Base-by-base conservation (phyloP, 2,113 vertebrate genomes). In the Ammodramus savannarum region DNA sequence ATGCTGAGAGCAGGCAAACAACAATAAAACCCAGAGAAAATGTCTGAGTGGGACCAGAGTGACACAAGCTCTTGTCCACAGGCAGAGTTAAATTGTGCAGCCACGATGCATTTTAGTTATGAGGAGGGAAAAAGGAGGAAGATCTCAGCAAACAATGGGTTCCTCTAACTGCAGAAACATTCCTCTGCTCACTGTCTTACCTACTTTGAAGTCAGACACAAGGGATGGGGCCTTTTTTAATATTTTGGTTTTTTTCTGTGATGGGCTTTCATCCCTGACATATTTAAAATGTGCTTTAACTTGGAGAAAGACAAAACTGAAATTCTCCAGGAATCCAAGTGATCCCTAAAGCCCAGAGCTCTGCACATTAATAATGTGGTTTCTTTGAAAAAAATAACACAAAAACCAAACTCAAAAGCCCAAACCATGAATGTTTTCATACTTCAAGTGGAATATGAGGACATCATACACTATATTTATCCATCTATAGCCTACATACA, bases 291-390 rank as follows among this genome's bases (percentile, higher is more conserved):
- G 89, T 94, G 90, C 76, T 90, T 95, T 79, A 95, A 88, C 89
- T 95, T 94, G 96, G 84, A 96, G 86, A 87, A 96, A 95, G 90
- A 78, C 51, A 87, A 94, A 96, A 96, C 85, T 91, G 80, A 96
- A 91, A 91, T 78, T 97, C 93, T 93, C 89, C 91, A 94, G 96
- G 91, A 98, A 97, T 95, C 80, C 78, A 94, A 85, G 69, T 93
- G 96, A 91, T 98, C 97, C 98, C 98, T 82, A 44, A 95, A 98
- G 97, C 96, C 95, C 96, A 96, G 95, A 94, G 79, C 97, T 98
- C 98, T 92, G 94, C 95, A 96, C 92, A 93, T 95, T 96, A 98
- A 97, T 95, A 96, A 95, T 90, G 92, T 95, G 94, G 91, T 96
- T 97, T 96, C 93, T 96, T 93, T 85, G 51, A 65, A 46, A 29